These are phyloP conservation scores for Poeciliopsis presidionis DNA, from an alignment of 2,797 vertebrate genomes.

Conservation along the genomic window DNA sequence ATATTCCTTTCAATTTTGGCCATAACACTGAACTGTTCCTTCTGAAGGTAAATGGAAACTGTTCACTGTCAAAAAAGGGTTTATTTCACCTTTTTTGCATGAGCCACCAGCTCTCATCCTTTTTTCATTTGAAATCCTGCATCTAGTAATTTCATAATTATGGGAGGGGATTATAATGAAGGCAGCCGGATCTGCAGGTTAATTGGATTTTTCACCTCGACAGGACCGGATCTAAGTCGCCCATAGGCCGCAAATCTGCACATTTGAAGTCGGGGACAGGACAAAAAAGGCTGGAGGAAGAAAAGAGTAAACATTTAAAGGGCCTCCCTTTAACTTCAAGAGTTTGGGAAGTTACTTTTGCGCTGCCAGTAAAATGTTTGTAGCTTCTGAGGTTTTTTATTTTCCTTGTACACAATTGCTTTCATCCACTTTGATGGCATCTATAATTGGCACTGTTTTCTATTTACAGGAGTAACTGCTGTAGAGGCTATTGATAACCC, in stretches of 20 bases:
- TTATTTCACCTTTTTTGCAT: constrained; percentile 73
- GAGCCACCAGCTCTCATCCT: constrained; percentile 71
- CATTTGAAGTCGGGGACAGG: constrained; percentile 79
- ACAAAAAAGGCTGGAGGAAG: constrained; percentile 74
- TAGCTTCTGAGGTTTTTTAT: constrained; percentile 64
- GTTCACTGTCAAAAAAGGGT: constrained; percentile 55
- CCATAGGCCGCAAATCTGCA: constrained; percentile 75
- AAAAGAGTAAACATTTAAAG: constrained; percentile 70
- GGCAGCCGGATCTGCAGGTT: constrained; percentile 81
- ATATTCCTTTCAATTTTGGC: constrained; percentile 68
- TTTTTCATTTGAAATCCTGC: constrained; percentile 82
- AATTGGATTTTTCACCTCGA: constrained; percentile 85
- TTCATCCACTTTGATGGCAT: constrained; percentile 68
- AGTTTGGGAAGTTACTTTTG: constrained; percentile 74
- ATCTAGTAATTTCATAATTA: constrained; percentile 84
- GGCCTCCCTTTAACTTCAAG: constrained; percentile 73
- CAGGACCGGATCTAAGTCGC: constrained; percentile 77
- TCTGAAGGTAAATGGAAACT: constrained; percentile 67
- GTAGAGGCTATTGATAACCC: constrained; percentile 60
- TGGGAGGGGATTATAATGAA: constrained; percentile 81
- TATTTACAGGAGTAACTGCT: constrained; percentile 51
- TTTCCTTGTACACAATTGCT: constrained; percentile 58
- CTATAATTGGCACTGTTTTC: constrained; percentile 71
- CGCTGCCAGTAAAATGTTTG: constrained; percentile 65
- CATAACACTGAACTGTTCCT: constrained; percentile 49